phyloP scores from a whole-genome alignment of 2,113 vertebrate species.

The Chloroceryle aenea region DNA sequence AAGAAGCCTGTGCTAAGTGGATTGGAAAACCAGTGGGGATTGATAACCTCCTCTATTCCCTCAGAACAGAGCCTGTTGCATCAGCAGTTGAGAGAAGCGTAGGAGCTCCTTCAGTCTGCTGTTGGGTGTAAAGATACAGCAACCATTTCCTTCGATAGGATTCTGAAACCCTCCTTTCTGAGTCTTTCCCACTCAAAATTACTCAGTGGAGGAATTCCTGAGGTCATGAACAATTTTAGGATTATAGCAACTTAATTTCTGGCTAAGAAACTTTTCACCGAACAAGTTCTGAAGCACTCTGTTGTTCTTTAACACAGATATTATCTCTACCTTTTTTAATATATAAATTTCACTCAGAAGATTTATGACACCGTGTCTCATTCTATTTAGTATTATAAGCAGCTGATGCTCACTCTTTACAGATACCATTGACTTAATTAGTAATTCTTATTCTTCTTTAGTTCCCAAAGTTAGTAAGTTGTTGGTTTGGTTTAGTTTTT shows the following conservation, averaged over 20 bases:
- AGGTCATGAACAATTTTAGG: neutral
- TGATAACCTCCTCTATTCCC: neutral
- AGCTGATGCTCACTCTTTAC: neutral
- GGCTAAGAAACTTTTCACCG: neutral
- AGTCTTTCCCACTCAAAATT: neutral
- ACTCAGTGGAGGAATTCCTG: neutral
- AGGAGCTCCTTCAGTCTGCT: neutral
- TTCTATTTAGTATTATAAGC: neutral
- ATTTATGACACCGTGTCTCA: neutral
- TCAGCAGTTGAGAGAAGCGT: rapidly evolving
- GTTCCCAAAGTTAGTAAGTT: neutral
- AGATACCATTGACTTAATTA: neutral
- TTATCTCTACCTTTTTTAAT: neutral
- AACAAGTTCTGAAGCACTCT: rapidly evolving
- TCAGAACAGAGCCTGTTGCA: neutral
- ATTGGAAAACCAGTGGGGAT: neutral
- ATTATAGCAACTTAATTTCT: neutral
- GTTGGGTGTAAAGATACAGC: neutral
- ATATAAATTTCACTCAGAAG: neutral
- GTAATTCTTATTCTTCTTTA: neutral
- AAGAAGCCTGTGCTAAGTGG: neutral
- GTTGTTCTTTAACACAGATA: rapidly evolving
- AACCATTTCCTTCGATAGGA: neutral
- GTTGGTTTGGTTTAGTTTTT: rapidly evolving
- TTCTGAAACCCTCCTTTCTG: neutral